Evolutionary conservation across 2,888 invertebrate species (phyloP).

Genomic region (Pachycephus smyrnensis): DNA sequence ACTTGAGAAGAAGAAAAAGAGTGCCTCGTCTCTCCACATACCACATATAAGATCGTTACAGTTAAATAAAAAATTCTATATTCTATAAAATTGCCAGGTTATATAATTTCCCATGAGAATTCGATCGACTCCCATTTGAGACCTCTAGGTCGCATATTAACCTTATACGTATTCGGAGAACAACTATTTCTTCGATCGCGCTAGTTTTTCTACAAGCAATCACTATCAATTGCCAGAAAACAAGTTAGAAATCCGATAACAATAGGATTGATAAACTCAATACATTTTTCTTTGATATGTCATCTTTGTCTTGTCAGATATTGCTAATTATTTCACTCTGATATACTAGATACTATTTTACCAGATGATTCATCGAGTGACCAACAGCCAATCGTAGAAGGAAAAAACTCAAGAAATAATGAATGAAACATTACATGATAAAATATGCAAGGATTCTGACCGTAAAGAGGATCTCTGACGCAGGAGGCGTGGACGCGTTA

Average conservation of each 20-base stretch:
- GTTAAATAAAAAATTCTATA: not conserved
- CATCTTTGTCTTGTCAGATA: not conserved
- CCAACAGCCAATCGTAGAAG: not conserved
- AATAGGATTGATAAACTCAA: not conserved
- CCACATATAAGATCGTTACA: not conserved
- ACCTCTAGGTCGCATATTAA: not conserved
- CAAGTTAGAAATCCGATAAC: not conserved
- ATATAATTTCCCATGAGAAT: not conserved
- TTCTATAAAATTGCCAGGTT: not conserved
- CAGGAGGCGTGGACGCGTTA: constrained; percentile 4
- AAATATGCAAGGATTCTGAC: not conserved
- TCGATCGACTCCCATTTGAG: not conserved
- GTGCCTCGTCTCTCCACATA: not conserved
- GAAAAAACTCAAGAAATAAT: not conserved
- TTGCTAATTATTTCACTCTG: not conserved
- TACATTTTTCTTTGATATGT: not conserved
- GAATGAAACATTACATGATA: not conserved
- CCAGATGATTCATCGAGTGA: not conserved
- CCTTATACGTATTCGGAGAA: too few species aligned
- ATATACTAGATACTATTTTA: not conserved
- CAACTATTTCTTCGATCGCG: too few species aligned
- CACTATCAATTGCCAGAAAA: not conserved
- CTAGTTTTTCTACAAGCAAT: not conserved
- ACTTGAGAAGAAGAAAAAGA: not conserved
- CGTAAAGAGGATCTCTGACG: not conserved